phyloP scores from a whole-genome alignment of 1,140 invertebrate species.

The Bradynema listronoti region DNA sequence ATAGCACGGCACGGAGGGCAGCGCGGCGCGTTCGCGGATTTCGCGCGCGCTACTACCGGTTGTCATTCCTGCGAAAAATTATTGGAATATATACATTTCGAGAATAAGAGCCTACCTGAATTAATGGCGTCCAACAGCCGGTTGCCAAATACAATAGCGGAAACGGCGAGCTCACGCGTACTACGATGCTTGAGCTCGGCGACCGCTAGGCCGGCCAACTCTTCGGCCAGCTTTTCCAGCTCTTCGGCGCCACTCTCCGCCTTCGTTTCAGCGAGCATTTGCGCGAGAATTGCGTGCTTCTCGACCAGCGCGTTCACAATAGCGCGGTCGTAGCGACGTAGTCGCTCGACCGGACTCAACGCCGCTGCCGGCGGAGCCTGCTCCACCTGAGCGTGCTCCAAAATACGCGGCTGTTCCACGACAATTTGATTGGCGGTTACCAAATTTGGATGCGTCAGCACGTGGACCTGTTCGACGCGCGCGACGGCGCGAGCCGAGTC shows the following conservation, averaged over 20 bases:
- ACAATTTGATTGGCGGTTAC: slow-evolving; percentile 56
- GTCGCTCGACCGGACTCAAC: slow-evolving; percentile 39
- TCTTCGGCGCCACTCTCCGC: slow-evolving; percentile 25
- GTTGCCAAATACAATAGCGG: slow-evolving; percentile 57
- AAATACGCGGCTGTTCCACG: slow-evolving; percentile 52
- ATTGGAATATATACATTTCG: slow-evolving; percentile 22
- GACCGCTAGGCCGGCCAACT: slow-evolving; percentile 47
- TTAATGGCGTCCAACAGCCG: slow-evolving; percentile 53
- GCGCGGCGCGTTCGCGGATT: slow-evolving; percentile 1
- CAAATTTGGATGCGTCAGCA: slow-evolving; percentile 52
- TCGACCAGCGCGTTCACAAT: slow-evolving; percentile 49
- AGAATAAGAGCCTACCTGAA: slow-evolving; percentile 23
- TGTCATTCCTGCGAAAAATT: slow-evolving; percentile 39
- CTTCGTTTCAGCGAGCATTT: slow-evolving; percentile 21
- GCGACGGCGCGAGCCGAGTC: slow-evolving; percentile 4
- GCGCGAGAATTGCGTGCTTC: slow-evolving; percentile 49
- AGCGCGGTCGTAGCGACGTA: slow-evolving; percentile 48
- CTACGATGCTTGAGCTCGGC: slow-evolving; percentile 50
- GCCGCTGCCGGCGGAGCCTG: too few relatives aligned
- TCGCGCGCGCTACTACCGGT: slow-evolving; percentile 18
- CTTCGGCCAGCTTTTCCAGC: slow-evolving; percentile 46
- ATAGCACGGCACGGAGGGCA: slow-evolving; percentile 24
- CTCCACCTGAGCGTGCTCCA: slow-evolving; percentile 45
- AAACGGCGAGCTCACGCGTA: slow-evolving; percentile 53
- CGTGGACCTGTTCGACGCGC: slow-evolving; percentile 45